Conservation (phyloP, 2,888 invertebrate species). For the Pegoplata infirma region DNA sequence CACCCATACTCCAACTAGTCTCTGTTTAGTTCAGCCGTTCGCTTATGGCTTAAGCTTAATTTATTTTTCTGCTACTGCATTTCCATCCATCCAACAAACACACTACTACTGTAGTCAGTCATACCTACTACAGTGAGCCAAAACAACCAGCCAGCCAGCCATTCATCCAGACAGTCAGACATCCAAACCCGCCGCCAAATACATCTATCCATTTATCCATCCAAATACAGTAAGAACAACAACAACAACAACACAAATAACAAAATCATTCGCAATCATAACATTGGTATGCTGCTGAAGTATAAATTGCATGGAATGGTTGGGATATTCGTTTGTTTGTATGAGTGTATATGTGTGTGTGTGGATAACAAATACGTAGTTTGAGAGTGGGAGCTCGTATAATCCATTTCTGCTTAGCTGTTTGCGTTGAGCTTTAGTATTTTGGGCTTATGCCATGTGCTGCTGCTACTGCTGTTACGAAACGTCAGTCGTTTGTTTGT, state of each 20-base stretch:
- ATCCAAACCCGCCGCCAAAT: conserved; percentile 11
- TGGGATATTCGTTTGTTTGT: conserved; percentile 21
- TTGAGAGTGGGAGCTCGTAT: conserved; percentile 61
- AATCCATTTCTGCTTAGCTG: conserved; percentile 63
- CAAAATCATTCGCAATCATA: conserved; percentile 35
- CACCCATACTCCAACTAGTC: conserved; percentile 6
- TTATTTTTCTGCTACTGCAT: conserved; percentile 61
- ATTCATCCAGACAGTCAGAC: not conserved
- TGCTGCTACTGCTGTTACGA: conserved; percentile 36
- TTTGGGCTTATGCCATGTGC: conserved; percentile 55
- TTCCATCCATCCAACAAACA: conserved; percentile 17
- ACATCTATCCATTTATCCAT: conserved; percentile 54
- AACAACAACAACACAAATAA: conserved; percentile 7
- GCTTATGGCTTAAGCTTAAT: conserved; percentile 60
- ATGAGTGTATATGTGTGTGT: too few species aligned
- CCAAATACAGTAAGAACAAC: conserved; percentile 29
- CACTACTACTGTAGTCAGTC: too few species aligned
- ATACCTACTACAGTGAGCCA: not conserved
- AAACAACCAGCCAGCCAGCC: not conserved
- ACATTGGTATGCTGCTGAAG: conserved; percentile 41
- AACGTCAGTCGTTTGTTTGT: conserved; percentile 4
- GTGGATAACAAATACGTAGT: too few species aligned
- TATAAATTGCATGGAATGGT: conserved; percentile 24
- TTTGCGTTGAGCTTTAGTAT: conserved; percentile 57
- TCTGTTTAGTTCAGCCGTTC: conserved; percentile 56